Evolutionary conservation across 2,113 vertebrate species (phyloP), one percentile per base, ranked within the genome.

Genomic region (Actinemys pallida): DNA sequence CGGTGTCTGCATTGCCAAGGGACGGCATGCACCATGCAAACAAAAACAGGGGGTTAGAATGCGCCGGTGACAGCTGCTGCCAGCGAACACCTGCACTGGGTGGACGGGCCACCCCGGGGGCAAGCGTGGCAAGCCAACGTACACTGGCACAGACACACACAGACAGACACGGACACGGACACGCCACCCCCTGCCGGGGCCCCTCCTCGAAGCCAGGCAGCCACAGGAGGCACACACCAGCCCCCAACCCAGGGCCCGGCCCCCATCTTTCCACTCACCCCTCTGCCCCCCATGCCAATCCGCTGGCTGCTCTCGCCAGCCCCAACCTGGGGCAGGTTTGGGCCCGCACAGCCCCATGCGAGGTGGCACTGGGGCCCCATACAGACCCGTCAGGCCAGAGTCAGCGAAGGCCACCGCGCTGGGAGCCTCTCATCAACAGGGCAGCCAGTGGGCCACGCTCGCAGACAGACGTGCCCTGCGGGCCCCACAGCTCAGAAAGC

Each of bases 11-110:
- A 98, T 99, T 98, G 99, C 98, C 98, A 99, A 97, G 98, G 98
- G 98, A 97, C 99, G 97, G 98, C 99, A 99, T 99, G 99, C 99
- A 99, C 98, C 99, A 99, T 99, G 99, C 99, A 94, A 99, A 99
- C 98, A 98, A 98, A 99, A 98, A 99, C 96, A 99, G 84, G 92
- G 69, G 96, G 98, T 99, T 99, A 99, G 98, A 98, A 97, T 80
- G 97, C 87, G 95, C 93, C 91, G 62, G 83, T 92, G 93, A 92
- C 49, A 59, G 4, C 87, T 88, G 95, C 93, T 4, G n/a, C 54
- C 45, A 52, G 14, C 27, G 9, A 89, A 96, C 91, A 75, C 54
- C 10, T 1, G 69, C 96, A 84, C 81, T 7, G 5, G 16, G 22
- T 47, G 83, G 13, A 8, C 2, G 17, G 10, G 57, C 72, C 49